Evolutionary conservation across 2,797 vertebrate genomes (phyloP).

Genomic region (Hypotaenidia okinawae): DNA sequence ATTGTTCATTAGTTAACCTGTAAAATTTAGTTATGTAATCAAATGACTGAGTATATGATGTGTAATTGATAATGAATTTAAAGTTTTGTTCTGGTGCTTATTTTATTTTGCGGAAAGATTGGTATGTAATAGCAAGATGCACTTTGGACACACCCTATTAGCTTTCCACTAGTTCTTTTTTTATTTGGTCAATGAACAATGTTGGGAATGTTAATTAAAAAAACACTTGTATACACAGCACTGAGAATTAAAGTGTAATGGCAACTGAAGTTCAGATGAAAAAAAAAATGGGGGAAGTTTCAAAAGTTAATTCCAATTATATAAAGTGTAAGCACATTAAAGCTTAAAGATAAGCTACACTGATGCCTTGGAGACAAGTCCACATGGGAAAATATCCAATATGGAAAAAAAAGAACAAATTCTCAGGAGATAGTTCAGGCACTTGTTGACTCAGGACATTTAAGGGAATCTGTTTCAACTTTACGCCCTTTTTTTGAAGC

Average conservation of each 20-base stretch:
- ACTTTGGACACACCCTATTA: background rate
- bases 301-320: background rate
- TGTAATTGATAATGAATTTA: background rate
- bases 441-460: constrained; percentile 21
- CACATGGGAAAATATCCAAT: constrained; percentile 50
- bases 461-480: constrained; percentile 53
- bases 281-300: background rate
- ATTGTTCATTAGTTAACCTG: background rate
- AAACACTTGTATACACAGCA: background rate
- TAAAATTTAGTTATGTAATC: background rate
- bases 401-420: constrained; percentile 8
- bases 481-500: constrained; percentile 22
- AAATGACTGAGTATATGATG: background rate
- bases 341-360: constrained; percentile 5
- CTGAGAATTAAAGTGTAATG: background rate
- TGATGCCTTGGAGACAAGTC: constrained; percentile 10
- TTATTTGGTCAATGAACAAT: background rate
- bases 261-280: background rate
- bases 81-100: background rate
- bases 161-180: background rate
- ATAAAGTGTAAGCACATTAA: background rate
- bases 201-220: background rate
- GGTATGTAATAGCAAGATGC: background rate
- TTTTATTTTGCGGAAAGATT: background rate
- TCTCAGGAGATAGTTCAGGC: constrained; percentile 10